These are phyloP conservation scores for Clostera curtula DNA, from an alignment of 2,888 invertebrate species.

Conservation along the genomic window DNA sequence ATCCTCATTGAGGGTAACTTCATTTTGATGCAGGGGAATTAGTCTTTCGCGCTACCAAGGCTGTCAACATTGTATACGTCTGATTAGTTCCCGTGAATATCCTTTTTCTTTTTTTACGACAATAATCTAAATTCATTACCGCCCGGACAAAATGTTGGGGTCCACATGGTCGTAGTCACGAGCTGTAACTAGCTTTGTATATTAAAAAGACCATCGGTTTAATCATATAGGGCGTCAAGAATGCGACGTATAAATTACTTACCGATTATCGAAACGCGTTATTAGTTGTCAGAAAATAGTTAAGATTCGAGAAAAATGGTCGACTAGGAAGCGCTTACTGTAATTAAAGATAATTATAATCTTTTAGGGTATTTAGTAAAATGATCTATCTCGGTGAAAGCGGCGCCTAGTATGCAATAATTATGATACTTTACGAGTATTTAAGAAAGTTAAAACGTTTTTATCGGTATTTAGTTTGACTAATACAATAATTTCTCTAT, in stretches of 20 bases:
- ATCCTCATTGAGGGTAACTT: too few relatives aligned
- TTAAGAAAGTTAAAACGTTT: conserved; percentile 44
- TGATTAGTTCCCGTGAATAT: too few relatives aligned
- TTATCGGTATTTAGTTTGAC: conserved; percentile 46
- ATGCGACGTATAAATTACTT: conserved; percentile 60
- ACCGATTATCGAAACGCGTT: conserved; percentile 54
- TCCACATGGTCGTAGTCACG: background rate
- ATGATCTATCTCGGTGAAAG: conserved; percentile 42
- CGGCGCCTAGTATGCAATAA: conserved; percentile 34
- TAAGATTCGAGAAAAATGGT: conserved; percentile 37
- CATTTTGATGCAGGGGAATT: too few relatives aligned
- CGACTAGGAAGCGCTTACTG: conserved; percentile 25
- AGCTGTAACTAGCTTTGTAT: too few relatives aligned
- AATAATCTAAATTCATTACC: conserved; percentile 49
- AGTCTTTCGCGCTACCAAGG: too few relatives aligned
- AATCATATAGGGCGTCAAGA: conserved; percentile 54
- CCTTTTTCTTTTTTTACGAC: too few relatives aligned
- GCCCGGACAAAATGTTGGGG: conserved; percentile 17
- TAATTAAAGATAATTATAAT: conserved; percentile 41
- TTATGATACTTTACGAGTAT: conserved; percentile 40
- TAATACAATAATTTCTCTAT: conserved; percentile 34
- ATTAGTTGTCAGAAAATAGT: conserved; percentile 47
- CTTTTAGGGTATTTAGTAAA: conserved; percentile 37
- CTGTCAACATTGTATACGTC: too few relatives aligned
- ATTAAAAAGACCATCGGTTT: conserved; percentile 45